Base-by-base conservation (phyloP, 1,140 invertebrate genomes). In the Idris sp. region DNA sequence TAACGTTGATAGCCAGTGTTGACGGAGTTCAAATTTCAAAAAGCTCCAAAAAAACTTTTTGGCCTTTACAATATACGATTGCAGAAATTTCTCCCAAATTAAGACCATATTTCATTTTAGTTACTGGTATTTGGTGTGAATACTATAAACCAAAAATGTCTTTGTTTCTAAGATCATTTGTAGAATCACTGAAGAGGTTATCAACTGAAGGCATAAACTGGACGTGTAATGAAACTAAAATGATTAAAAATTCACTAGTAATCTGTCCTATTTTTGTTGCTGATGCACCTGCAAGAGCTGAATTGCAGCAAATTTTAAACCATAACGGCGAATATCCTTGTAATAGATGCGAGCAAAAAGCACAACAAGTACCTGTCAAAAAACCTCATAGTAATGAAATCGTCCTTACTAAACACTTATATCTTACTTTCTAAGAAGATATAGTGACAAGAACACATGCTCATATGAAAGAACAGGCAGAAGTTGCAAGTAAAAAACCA, bases 231-330 rank as follows among this genome's bases (percentile, higher is more conserved):
- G n/a, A 25, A 36, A n/a, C 6, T 9, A 43, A 8, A 19, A 18
- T 18, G n/a, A n/a, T n/a, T n/a, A n/a, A 31, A 8, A 49, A 9
- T 41, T 68, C 68, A 11, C 67, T 43, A 51, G 13, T 72, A 10
- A 51, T 43, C 48, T 54, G 38, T 41, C 58, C 67, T 7, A 36
- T 78, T 13, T 22, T 69, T 40, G 49, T 73, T 11, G 76, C 73
- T 5, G 76, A 78, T 69, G 76, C 76, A 19, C 67, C 73, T 35
- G 76, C 73, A 2, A 72, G 76, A 59, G 67, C 67, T 8, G 13
- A 62, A 18, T 8, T 75, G 31, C 49, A 56, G 53, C 67, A 75
- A 59, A 67, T 75, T n/a, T n/a, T 54, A 6, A 9, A 43, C 15
- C 38, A 36, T 28, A 65, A 73, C 30, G 53, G 67, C 30, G 43